These are phyloP conservation scores for Cepaea hortensis DNA, from an alignment of 2,888 invertebrate genomes.

Conservation along the genomic window DNA sequence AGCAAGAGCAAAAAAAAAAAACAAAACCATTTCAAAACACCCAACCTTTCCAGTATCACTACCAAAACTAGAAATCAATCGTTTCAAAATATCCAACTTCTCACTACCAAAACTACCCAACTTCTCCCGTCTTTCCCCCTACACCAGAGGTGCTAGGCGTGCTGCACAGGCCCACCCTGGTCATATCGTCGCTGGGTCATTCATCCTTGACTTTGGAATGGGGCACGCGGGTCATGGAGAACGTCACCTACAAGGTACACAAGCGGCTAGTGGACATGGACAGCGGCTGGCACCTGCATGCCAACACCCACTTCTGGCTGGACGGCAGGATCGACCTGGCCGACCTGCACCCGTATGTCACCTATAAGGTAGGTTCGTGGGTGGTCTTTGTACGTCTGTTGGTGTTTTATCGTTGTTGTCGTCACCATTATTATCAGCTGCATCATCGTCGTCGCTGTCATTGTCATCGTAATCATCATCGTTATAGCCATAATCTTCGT, in stretches of 20 bases:
- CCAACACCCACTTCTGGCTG: constrained; percentile 78
- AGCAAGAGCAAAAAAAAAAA: too few species aligned
- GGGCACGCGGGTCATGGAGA: constrained; percentile 78
- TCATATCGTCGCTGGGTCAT: constrained; percentile 86
- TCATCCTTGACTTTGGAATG: constrained; percentile 88
- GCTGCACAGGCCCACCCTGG: constrained; percentile 81
- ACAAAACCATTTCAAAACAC: too few species aligned
- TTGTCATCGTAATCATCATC: too few species aligned
- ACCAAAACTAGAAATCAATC: too few species aligned
- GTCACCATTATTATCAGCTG: too few species aligned
- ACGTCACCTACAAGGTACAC: constrained; percentile 82
- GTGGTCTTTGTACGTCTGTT: too few species aligned
- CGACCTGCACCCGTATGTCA: constrained; percentile 89
- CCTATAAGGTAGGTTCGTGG: constrained; percentile 84
- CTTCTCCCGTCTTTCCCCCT: not conserved
- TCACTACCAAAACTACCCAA: too few species aligned
- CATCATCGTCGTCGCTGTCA: too few species aligned
- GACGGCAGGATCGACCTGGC: constrained; percentile 79
- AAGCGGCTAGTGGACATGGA: constrained; percentile 81
- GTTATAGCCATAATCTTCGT: too few species aligned
- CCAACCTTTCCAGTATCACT: too few species aligned
- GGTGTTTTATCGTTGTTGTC: too few species aligned
- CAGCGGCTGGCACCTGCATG: constrained; percentile 85
- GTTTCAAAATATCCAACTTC: too few species aligned
- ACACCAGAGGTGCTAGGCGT: constrained; percentile 42